Conservation (phyloP, 2,888 invertebrate genomes). For the Orgyia antiqua region DNA sequence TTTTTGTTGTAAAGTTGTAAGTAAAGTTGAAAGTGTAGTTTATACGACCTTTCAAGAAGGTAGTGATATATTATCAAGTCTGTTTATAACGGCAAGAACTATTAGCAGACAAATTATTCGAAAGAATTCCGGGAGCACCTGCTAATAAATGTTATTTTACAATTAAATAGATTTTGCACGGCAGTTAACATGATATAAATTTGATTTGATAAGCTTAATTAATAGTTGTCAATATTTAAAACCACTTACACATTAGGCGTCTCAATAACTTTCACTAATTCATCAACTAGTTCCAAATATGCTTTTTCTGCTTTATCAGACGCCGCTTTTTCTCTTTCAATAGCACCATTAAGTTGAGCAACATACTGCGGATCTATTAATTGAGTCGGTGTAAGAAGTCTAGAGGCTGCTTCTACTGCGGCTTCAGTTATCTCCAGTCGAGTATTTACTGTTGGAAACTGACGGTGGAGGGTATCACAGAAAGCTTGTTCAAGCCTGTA, state of each 20-base stretch:
- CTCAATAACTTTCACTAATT: slow-evolving; percentile 71
- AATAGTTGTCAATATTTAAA: not conserved
- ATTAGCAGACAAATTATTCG: no score
- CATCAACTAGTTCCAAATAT: slow-evolving; percentile 76
- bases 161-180: no score
- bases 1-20: no score
- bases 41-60: no score
- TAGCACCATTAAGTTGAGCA: slow-evolving; percentile 39
- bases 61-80: no score
- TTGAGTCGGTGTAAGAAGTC: slow-evolving; percentile 58
- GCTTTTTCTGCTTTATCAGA: slow-evolving; percentile 65
- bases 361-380: slow-evolving; percentile 38
- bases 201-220: no score
- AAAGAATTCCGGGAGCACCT: no score
- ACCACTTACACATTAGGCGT: slow-evolving; percentile 57
- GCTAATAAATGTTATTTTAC: no score
- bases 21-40: no score
- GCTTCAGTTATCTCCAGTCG: slow-evolving; percentile 72
- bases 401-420: slow-evolving; percentile 67
- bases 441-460: slow-evolving; percentile 81
- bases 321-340: slow-evolving; percentile 43
- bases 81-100: no score
- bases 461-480: slow-evolving; percentile 73
- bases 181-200: no score
- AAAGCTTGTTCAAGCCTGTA: slow-evolving; percentile 76